Conservation (phyloP, 1,140 invertebrate genomes). For the Grapholita molesta region DNA sequence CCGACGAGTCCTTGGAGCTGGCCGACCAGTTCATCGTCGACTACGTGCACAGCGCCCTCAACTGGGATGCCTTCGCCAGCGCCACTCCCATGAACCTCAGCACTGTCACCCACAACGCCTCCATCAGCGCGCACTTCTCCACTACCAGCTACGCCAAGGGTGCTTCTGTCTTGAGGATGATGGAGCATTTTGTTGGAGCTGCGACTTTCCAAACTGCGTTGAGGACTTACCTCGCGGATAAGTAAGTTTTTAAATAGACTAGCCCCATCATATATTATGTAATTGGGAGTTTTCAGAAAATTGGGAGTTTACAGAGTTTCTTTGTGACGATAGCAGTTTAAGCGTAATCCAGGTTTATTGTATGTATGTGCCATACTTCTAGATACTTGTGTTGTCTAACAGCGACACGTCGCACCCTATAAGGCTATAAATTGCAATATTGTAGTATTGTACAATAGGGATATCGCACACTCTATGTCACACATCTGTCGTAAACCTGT, state of each 20-base stretch:
- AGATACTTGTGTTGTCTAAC: too few relatives aligned
- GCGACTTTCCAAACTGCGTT: constrained; percentile 82
- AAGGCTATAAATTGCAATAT: too few relatives aligned
- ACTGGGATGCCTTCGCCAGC: constrained; percentile 80
- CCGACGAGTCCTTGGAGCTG: constrained; percentile 69
- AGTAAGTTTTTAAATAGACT: constrained; percentile 58
- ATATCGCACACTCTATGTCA: too few relatives aligned
- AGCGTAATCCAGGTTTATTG: too few relatives aligned
- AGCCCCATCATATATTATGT: not conserved
- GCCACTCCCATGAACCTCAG: constrained; percentile 80
- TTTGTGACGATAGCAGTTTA: too few relatives aligned
- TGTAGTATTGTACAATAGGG: too few relatives aligned
- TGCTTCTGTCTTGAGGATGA: constrained; percentile 86
- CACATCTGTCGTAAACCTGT: too few relatives aligned
- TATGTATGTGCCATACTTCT: too few relatives aligned
- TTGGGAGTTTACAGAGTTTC: too few relatives aligned
- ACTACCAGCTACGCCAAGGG: constrained; percentile 86
- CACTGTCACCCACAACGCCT: constrained; percentile 49
- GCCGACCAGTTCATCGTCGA: constrained; percentile 81
- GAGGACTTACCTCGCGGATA: constrained; percentile 74
- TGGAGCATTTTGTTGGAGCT: constrained; percentile 84
- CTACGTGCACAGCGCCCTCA: constrained; percentile 83
- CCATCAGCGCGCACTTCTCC: constrained; percentile 82
- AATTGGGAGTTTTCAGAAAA: not conserved
- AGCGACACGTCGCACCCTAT: too few relatives aligned